Evolutionary conservation across 2,113 vertebrate genomes (phyloP).

Genomic region (Anguilla japonica): DNA sequence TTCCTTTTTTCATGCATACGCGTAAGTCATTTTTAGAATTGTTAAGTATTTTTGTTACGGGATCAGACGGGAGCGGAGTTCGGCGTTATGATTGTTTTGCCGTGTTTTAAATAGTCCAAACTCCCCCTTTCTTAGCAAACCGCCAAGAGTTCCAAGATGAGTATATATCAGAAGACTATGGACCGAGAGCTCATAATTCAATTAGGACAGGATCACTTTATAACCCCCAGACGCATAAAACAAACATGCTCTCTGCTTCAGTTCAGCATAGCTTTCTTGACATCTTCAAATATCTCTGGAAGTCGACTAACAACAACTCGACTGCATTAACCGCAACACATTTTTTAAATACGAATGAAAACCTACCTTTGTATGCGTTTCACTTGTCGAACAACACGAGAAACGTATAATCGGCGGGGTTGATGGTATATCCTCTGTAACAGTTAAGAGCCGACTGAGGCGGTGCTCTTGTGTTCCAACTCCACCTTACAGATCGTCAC

Average conservation of each 20-base stretch:
- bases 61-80: neutral
- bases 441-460: neutral
- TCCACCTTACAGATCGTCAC: slow-evolving; percentile 12
- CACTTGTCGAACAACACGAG: neutral
- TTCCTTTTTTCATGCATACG: neutral
- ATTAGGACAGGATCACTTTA: neutral
- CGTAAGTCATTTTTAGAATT: neutral
- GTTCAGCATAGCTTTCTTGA: neutral
- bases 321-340: neutral
- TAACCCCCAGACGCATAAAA: neutral
- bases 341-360: neutral
- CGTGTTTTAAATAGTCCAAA: neutral
- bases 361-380: slow-evolving; percentile 14
- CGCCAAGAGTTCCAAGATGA: too few species aligned
- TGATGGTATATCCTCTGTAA: slow-evolving; percentile 17
- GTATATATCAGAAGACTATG: neutral
- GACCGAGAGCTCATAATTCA: neutral
- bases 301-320: neutral
- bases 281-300: neutral
- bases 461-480: neutral
- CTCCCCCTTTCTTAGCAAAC: too few species aligned
- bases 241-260: neutral
- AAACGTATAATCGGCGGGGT: neutral
- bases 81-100: neutral
- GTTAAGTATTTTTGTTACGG: neutral